phyloP scores from a whole-genome alignment of 2,888 invertebrate genomes.

The Agrilus biguttatus region DNA sequence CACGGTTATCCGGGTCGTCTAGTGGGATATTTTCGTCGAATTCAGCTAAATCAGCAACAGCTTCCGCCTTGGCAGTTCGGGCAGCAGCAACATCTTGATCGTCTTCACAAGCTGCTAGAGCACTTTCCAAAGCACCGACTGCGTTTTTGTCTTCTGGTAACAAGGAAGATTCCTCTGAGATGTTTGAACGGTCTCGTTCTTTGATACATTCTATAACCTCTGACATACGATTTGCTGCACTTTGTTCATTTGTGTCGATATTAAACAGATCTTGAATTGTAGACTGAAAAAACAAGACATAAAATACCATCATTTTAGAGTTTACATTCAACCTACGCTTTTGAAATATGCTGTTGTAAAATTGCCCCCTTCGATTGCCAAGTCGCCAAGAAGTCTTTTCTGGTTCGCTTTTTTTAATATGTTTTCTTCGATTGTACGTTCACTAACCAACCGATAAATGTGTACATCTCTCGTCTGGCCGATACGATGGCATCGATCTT shows the following conservation, averaged over 20 bases:
- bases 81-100: slow-evolving; percentile 90
- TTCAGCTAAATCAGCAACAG: slow-evolving; percentile 78
- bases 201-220: slow-evolving; percentile 38
- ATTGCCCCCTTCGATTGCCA: slow-evolving; percentile 97
- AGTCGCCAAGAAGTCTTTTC: slow-evolving; percentile 86
- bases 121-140: slow-evolving; percentile 57
- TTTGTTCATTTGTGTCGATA: slow-evolving; percentile 50
- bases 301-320: slow-evolving; percentile 1
- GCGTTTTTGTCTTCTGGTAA: slow-evolving; percentile 41
- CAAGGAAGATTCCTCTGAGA: slow-evolving; percentile 13
- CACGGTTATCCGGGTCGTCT: slow-evolving; percentile 46
- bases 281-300: slow-evolving; percentile 36
- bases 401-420: slow-evolving; percentile 98
- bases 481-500: slow-evolving; percentile 95
- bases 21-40: slow-evolving; percentile 91
- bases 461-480: slow-evolving; percentile 99
- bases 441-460: slow-evolving; percentile 85
- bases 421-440: slow-evolving; percentile 97
- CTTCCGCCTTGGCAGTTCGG: slow-evolving; percentile 77
- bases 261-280: slow-evolving; percentile 88
- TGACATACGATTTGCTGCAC: slow-evolving; percentile 41
- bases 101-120: slow-evolving; percentile 86
- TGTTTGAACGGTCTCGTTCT: slow-evolving; percentile 22
- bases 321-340: slow-evolving; percentile 39
- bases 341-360: slow-evolving; percentile 96